phyloP scores from a whole-genome alignment of 2,113 vertebrate species.

The Gorsachius goisagi region DNA sequence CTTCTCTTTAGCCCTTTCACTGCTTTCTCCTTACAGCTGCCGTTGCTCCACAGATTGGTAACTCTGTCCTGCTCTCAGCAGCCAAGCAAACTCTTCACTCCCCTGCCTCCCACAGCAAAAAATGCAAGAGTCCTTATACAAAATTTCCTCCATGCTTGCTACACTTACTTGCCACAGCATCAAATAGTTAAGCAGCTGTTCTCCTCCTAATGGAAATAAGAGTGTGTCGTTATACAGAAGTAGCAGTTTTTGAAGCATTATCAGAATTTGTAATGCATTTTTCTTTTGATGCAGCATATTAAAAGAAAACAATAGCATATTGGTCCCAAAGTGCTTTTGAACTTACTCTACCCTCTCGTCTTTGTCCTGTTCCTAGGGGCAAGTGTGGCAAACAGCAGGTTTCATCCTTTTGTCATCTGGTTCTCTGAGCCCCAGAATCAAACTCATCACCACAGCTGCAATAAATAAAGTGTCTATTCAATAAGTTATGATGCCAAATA shows the following conservation, averaged over 20 bases:
- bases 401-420: constrained; percentile 56
- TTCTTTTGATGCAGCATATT: constrained; percentile 11
- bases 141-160: background rate
- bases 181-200: background rate
- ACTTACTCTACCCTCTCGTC: constrained; percentile 17
- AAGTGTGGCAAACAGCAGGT: constrained; percentile 20
- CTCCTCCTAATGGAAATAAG: background rate
- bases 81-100: background rate
- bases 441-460: constrained; percentile 68
- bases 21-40: background rate
- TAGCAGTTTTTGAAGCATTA: constrained; percentile 10
- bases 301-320: constrained; percentile 50
- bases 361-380: constrained; percentile 9
- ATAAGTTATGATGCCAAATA: constrained; percentile 63
- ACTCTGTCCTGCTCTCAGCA: background rate
- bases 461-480: constrained; percentile 72
- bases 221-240: background rate
- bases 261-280: constrained; percentile 24
- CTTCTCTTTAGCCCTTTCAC: background rate
- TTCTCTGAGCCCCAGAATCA: constrained; percentile 57
- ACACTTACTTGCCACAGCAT: background rate
- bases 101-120: background rate
- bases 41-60: background rate
- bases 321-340: constrained; percentile 1
- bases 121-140: background rate